Evolutionary conservation across 2,888 invertebrate species (phyloP).

Genomic region (Tenthredo mesomela): DNA sequence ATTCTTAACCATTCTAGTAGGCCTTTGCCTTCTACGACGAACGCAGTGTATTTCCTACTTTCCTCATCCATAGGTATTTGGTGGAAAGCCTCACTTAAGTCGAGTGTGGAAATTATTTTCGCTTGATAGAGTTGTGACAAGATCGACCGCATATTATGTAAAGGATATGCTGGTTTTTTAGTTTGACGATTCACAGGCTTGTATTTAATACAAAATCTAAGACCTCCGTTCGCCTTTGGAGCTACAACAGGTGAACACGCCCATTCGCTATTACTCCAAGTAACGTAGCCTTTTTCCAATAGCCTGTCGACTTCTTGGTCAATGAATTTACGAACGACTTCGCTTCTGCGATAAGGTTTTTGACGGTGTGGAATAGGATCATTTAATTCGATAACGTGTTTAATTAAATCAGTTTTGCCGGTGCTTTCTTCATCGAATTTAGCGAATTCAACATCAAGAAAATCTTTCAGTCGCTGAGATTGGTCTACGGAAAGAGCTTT

Average conservation of each 20-base stretch:
- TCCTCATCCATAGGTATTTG: slow-evolving; percentile 17
- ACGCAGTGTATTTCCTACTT: slow-evolving; percentile 4
- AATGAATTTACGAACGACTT: slow-evolving; percentile 28
- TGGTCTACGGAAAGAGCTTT: too few species aligned
- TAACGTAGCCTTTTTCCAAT: neutral
- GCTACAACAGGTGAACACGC: slow-evolving; percentile 26
- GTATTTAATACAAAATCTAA: slow-evolving; percentile 35
- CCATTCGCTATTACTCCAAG: slow-evolving; percentile 30
- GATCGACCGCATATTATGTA: slow-evolving; percentile 25
- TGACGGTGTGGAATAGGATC: slow-evolving; percentile 2
- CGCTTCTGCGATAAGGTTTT: slow-evolving; percentile 51
- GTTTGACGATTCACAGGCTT: slow-evolving; percentile 6
- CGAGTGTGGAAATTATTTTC: slow-evolving; percentile 58
- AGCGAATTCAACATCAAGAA: too few species aligned
- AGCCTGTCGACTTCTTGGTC: slow-evolving; percentile 28
- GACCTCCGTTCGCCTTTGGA: slow-evolving; percentile 33
- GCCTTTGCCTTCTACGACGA: slow-evolving; percentile 24
- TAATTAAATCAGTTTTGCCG: too few species aligned
- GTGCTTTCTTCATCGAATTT: too few species aligned
- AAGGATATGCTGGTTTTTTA: slow-evolving; percentile 29
- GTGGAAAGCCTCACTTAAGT: slow-evolving; percentile 60
- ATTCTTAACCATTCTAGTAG: slow-evolving; percentile 2
- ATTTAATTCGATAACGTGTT: slow-evolving; percentile 28
- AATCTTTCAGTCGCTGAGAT: too few species aligned
- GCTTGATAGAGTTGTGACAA: slow-evolving; percentile 51